These are phyloP conservation scores for Clistopyga incitator DNA, from an alignment of 2,888 invertebrate genomes.

Conservation along the genomic window DNA sequence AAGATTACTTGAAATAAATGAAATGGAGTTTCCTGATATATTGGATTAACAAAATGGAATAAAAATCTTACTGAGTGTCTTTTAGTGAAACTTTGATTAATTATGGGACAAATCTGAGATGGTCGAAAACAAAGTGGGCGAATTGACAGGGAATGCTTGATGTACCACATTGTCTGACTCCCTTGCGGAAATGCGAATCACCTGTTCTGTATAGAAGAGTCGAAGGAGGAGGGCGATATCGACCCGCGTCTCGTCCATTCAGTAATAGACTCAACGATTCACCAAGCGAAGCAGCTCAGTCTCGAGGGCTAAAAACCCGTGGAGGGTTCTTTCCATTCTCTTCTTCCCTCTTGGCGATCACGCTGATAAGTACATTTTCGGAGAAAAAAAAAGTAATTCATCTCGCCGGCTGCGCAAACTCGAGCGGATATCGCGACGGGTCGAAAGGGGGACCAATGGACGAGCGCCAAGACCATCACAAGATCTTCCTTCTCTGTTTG, in stretches of 20 bases:
- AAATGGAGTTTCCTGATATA: too few species aligned
- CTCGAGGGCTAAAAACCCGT: background rate
- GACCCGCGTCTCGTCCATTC: constrained; percentile 15
- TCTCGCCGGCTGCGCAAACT: constrained; percentile 76
- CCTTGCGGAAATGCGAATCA: constrained; percentile 1
- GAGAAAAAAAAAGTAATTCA: constrained; percentile 23
- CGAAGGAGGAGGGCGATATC: background rate
- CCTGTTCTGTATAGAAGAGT: background rate
- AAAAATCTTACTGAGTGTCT: too few species aligned
- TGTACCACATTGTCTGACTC: background rate
- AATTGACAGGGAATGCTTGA: background rate
- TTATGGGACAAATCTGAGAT: too few species aligned
- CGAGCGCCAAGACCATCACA: constrained; percentile 9
- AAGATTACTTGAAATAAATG: too few species aligned
- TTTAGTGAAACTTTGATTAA: too few species aligned
- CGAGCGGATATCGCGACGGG: constrained; percentile 59
- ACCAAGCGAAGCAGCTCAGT: background rate
- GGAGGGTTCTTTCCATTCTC: background rate
- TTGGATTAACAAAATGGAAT: too few species aligned
- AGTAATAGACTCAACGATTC: constrained; percentile 15
- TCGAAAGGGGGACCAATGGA: constrained; percentile 31
- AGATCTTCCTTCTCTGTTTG: constrained; percentile 29
- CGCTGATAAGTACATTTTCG: constrained; percentile 23
- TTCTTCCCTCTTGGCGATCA: background rate
- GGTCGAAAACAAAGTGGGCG: too few species aligned